Base-by-base conservation (phyloP, 2,113 vertebrate species). In the Solea solea region DNA sequence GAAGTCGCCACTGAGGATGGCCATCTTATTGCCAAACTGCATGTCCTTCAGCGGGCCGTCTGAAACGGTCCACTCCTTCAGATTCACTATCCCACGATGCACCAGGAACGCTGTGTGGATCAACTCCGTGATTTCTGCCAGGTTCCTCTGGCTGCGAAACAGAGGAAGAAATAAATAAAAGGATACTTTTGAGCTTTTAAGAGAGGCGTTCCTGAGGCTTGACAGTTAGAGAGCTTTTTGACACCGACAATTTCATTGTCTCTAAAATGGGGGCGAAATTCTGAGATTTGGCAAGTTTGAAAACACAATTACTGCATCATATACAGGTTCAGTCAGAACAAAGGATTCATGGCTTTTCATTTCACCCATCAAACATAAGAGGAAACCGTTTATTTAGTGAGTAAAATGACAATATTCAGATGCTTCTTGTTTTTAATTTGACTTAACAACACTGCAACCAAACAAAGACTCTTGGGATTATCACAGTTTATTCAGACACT, bases 1-100 rank as follows among this genome's bases (percentile, higher is more conserved):
- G 86, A 99, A 98, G 91, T 99, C 98, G 27, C 98, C 98, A 65
- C 96, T 98, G 83, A 99, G 80, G 81, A 99, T 90, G 14, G 98
- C 97, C 94, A 99, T 98, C 93, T 99, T 99, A 88, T 99, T 99
- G 80, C 98, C 98, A 92, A 98, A 98, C 65, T 96, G 92, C 97
- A 99, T 98, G 89, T 99, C 98, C 88, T 97, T 98, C 85, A 97
- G 88, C 0, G 95, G 93, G n/a, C 96, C 97, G 8, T 98, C 96
- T 0, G 96, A 96, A 16, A 92, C 91, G 2, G 95, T 97, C 89
- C 96, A 93, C 81, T 97, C 97, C 68, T 92, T 95, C 61, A 98
- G 89, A 67, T 99, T 93, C 13, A 99, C 97, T 54, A 99, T 96
- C 52, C 97, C 97, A 74, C 96, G 96, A 85, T 99, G 98, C 83